Percentiles rank a stretch among this genome's conserved stretches.
Conservation (phyloP, 2,797 vertebrate species). For the Tragelaphus oryx region DNA sequence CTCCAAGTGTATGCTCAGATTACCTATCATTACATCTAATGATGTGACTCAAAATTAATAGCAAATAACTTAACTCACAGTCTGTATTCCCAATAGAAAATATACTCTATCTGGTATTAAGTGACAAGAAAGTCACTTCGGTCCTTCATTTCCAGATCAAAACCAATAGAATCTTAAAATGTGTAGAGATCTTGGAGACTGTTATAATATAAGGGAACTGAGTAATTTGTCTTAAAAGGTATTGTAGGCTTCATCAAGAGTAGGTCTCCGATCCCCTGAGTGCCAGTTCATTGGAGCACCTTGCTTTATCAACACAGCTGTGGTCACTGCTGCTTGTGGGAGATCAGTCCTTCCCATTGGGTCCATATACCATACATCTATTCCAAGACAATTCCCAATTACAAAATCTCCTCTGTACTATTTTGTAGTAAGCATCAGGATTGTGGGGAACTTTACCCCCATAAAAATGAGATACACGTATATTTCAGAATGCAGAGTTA, state of each 20-base stretch:
- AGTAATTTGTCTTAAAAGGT: neutral
- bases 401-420: neutral
- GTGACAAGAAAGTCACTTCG: neutral
- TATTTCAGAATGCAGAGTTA: neutral
- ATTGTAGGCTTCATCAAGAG: neutral
- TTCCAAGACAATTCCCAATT: neutral
- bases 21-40: neutral
- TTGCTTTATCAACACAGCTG: neutral
- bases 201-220: neutral
- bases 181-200: neutral
- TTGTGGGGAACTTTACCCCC: neutral
- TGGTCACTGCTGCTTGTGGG: neutral
- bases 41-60: neutral
- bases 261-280: neutral
- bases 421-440: neutral
- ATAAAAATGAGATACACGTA: neutral
- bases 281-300: too few relatives aligned
- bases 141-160: neutral
- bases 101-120: neutral
- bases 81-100: neutral
- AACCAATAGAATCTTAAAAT: neutral
- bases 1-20: neutral
- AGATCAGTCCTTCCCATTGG: neutral
- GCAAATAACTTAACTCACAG: neutral
- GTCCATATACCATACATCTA: neutral